These are phyloP conservation scores for Rotaria magnacalcarata DNA, from an alignment of 2,888 invertebrate species.

Conservation along the genomic window DNA sequence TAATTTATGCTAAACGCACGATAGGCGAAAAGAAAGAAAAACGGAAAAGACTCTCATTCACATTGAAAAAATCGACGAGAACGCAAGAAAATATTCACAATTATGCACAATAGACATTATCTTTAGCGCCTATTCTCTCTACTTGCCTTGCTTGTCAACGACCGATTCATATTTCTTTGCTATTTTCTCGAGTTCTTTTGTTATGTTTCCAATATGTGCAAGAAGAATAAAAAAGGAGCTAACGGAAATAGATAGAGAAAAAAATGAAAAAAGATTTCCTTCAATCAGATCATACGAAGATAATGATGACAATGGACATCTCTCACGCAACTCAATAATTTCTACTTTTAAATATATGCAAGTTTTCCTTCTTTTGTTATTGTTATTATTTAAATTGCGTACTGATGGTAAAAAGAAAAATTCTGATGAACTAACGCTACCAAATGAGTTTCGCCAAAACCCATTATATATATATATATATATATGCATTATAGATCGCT, in stretches of 20 bases:
- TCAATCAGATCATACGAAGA: neutral
- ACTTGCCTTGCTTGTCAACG: neutral
- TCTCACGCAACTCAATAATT: neutral
- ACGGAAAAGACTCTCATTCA: neutral
- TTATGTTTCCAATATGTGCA: constrained; percentile 9
- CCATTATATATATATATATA: neutral
- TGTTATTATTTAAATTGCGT: too few species aligned
- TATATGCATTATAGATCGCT: constrained; percentile 2
- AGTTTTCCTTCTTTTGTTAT: neutral
- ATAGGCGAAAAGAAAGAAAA: neutral
- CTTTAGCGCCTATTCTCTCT: neutral
- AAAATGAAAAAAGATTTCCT: neutral
- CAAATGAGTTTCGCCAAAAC: neutral
- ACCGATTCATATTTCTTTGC: neutral
- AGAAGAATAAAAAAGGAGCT: neutral
- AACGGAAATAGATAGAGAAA: neutral
- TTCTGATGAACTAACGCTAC: neutral
- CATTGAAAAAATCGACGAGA: constrained; percentile 4
- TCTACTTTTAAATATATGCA: neutral
- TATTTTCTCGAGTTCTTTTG: neutral
- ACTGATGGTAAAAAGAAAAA: neutral
- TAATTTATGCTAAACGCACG: constrained; percentile 36
- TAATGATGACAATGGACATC: neutral
- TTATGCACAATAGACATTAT: constrained; percentile 35
- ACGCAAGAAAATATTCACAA: constrained; percentile 24